Percentiles rank a stretch among this genome's conserved stretches.
These are phyloP conservation scores for Agrotis puta DNA, from an alignment of 2,888 invertebrate genomes.

Conservation along the genomic window DNA sequence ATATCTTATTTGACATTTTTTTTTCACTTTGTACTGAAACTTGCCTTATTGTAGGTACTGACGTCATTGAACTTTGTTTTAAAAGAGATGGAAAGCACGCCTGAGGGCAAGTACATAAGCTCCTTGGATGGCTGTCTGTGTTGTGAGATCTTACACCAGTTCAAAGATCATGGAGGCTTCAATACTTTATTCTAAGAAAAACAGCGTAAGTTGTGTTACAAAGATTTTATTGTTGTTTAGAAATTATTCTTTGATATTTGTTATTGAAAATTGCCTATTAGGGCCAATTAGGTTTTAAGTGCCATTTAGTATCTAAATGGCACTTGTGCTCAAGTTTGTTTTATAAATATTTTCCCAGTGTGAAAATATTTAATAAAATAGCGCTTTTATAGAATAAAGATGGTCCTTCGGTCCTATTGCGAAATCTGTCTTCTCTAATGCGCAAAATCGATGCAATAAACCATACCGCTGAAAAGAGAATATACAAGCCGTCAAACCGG, in stretches of 20 bases:
- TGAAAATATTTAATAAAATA: not conserved
- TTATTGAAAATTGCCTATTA: no score
- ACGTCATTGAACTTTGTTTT: not conserved
- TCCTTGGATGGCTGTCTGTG: not conserved
- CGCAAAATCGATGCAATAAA: not conserved
- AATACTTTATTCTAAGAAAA: not conserved
- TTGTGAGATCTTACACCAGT: not conserved
- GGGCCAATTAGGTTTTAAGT: not conserved
- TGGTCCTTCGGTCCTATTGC: not conserved
- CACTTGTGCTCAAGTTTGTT: not conserved
- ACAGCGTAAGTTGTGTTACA: no score
- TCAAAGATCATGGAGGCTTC: not conserved
- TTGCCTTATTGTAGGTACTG: no score
- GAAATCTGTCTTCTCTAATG: not conserved
- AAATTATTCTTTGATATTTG: not conserved
- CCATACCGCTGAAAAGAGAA: not conserved
- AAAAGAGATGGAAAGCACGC: not conserved
- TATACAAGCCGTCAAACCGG: not conserved
- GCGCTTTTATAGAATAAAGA: not conserved
- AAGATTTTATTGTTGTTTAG: not conserved
- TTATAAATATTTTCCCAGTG: no score
- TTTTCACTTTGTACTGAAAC: no score
- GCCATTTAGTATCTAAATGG: no score
- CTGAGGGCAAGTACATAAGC: slow-evolving; percentile 11
- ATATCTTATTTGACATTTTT: no score